Evolutionary conservation across 2,113 vertebrate species (phyloP), one percentile per base, ranked within the genome.

Genomic region (Stigmatopora nigra): DNA sequence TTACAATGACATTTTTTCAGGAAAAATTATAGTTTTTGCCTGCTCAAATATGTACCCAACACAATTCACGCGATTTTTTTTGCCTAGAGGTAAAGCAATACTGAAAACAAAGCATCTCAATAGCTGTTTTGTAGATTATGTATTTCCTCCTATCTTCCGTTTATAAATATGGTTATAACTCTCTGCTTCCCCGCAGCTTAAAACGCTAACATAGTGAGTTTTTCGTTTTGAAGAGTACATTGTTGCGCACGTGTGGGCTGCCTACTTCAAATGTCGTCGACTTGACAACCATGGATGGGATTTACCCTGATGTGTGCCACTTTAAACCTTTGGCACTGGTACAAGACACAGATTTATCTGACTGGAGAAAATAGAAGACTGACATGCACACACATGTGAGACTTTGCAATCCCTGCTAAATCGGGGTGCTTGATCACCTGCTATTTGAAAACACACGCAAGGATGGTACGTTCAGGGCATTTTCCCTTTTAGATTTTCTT

Each of bases 261-360:
- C 63, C 63, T 77, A 35, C 55, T 74, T 64, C 56, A 80, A 82
- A 53, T 7, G 20, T 3, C 53, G 22, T 11, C 22, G 53, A 31
- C 53, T 80, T 88, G 86, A 89, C 85, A 86, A 79, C 53, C 22
- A 13, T 56, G 81, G 81, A 77, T 83, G 82, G 82, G 76, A 81
- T 85, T 89, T 85, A 89, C 85, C 52, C 31, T 31, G 53, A 56
- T 56, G 53, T 31, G 85, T 86, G 65, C 78, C 61, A 84, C 87
- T 88, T 88, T 89, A 83, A 91, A 87, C 83, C 66, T 55, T 80
- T 87, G 86, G 84, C 86, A 79, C 63, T 68, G 53, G 3, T 31
- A 56, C 22, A 56, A 56, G 71, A 79, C 75, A 64, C 70, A 71
- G 78, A 76, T 68, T 68, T 86, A 80, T 89, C 89, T 87, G 84